Percentiles rank a stretch among this genome's conserved stretches.
phyloP scores from a whole-genome alignment of 1,140 invertebrate species.

The Brachionus asplanchnoidis region DNA sequence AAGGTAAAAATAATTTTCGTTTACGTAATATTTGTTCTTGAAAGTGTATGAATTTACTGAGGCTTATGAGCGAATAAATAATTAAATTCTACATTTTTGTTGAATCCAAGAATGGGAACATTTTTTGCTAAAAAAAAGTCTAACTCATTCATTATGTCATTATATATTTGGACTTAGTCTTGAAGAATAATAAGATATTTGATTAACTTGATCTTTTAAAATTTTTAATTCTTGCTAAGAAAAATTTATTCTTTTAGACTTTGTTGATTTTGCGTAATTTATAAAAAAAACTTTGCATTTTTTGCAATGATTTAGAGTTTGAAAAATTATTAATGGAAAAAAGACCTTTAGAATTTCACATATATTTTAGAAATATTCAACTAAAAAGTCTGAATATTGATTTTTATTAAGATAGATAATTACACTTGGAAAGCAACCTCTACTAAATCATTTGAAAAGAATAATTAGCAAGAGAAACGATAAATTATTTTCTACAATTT shows the following conservation, averaged over 20 bases:
- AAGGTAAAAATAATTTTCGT: neutral
- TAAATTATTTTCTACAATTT: neutral
- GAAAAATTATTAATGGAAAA: too few species aligned
- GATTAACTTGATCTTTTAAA: neutral
- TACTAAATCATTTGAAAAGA: neutral
- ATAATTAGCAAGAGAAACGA: neutral
- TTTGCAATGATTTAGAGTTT: too few species aligned
- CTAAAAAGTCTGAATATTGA: too few species aligned
- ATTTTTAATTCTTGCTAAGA: neutral
- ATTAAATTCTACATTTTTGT: neutral
- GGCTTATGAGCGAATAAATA: neutral
- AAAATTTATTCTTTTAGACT: neutral
- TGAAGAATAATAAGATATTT: neutral
- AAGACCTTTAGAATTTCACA: too few species aligned
- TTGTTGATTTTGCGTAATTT: neutral
- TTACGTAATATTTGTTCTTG: neutral
- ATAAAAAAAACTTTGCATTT: neutral
- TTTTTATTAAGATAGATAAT: too few species aligned
- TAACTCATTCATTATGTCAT: neutral
- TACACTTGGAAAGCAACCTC: too few species aligned
- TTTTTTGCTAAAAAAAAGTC: too few species aligned
- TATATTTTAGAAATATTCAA: too few species aligned
- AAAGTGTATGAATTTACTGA: neutral
- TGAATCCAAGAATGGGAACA: too few species aligned
- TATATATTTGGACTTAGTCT: neutral